A percentile compares a stretch with the other conserved stretches of the same genome.
phyloP scores from a whole-genome alignment of 1,140 invertebrate species.

The Mylabris phalerata region DNA sequence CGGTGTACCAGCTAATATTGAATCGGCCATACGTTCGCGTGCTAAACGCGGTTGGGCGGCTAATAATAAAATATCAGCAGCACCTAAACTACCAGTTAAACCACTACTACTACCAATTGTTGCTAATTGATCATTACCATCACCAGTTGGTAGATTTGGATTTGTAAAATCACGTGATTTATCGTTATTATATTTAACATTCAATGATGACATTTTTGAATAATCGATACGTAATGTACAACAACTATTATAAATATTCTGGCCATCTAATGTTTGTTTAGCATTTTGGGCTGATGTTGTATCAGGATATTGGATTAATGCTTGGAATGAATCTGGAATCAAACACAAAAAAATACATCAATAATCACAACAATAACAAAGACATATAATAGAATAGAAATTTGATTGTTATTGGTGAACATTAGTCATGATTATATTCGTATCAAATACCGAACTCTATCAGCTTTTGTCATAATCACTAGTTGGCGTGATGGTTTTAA shows the following conservation, averaged over 20 bases:
- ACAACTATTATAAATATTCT: slow-evolving; percentile 98
- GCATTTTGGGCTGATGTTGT: slow-evolving; percentile 92
- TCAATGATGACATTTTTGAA: slow-evolving; percentile 94
- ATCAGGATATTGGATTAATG: slow-evolving; percentile 96
- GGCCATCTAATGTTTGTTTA: slow-evolving; percentile 93
- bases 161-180: slow-evolving; percentile 99
- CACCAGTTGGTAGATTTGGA: slow-evolving; percentile 90
- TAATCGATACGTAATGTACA: slow-evolving; percentile 99
- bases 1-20: slow-evolving; percentile 52
- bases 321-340: slow-evolving; percentile 95
- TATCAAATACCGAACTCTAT: no score
- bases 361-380: neutral
- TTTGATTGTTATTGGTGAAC: neutral
- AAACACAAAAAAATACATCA: neutral
- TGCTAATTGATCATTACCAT: slow-evolving; percentile 49
- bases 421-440: no score
- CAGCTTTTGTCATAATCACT: no score
- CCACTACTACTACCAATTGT: slow-evolving; percentile 51
- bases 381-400: neutral
- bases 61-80: slow-evolving; percentile 47
- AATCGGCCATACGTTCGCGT: slow-evolving; percentile 42
- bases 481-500: no score
- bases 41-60: slow-evolving; percentile 41
- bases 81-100: slow-evolving; percentile 48
- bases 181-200: slow-evolving; percentile 99